Evolutionary conservation across 2,888 invertebrate species (phyloP).

Genomic region (Lasioglossum oenotherae): DNA sequence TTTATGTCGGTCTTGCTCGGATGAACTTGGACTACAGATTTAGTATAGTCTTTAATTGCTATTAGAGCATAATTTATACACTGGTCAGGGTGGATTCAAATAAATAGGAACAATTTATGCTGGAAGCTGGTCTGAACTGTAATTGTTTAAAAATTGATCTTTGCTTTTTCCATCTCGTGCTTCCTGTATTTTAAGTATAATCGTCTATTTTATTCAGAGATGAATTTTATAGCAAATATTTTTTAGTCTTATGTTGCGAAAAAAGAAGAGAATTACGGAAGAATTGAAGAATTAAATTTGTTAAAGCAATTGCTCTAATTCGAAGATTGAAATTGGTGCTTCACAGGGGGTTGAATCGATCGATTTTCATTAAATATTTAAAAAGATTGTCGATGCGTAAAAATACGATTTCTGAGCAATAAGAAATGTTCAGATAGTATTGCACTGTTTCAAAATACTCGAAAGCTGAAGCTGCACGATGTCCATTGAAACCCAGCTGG

Average conservation of each 20-base stretch:
- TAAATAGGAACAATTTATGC: neutral
- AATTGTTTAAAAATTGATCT: neutral
- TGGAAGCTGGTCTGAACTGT: neutral
- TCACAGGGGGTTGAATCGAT: neutral
- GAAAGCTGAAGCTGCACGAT: neutral
- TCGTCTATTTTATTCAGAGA: neutral
- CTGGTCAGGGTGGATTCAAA: neutral
- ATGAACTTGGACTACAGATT: neutral
- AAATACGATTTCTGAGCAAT: neutral
- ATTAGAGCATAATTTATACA: neutral
- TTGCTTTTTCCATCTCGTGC: too few relatives aligned
- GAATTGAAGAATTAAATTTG: neutral
- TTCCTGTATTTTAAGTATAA: neutral
- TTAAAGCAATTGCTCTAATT: too few relatives aligned
- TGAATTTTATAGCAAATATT: neutral
- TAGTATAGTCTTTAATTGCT: neutral
- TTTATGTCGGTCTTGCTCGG: neutral
- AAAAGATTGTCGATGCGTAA: neutral
- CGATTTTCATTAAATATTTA: neutral
- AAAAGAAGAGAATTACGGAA: neutral
- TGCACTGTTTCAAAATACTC: neutral
- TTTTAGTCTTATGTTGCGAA: neutral
- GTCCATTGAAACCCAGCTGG: constrained; percentile 30
- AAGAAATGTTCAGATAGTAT: neutral
- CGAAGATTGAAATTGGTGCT: neutral